These are phyloP conservation scores for Icerya purchasi DNA, from an alignment of 2,888 invertebrate genomes.

Conservation along the genomic window DNA sequence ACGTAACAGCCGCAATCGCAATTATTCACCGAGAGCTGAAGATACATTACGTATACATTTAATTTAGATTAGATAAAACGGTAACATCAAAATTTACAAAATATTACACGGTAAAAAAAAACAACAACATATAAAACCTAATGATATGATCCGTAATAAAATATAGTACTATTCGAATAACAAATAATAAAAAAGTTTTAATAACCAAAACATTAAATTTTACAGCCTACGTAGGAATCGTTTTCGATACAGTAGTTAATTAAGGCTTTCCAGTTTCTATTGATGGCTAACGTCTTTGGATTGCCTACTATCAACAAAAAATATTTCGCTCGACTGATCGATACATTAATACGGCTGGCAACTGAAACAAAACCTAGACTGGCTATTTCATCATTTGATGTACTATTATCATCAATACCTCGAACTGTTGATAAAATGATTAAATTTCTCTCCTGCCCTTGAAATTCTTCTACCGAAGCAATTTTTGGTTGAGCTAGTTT, in stretches of 20 bases:
- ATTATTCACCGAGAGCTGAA: no score
- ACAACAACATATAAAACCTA: no score
- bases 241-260: conserved; percentile 2
- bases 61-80: no score
- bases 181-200: no score
- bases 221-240: conserved; percentile 9
- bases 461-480: conserved; percentile 68
- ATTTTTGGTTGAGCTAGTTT: conserved; percentile 37
- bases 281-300: conserved; percentile 43
- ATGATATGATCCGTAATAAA: no score
- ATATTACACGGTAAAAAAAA: no score
- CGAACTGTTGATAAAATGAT: conserved; percentile 48
- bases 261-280: conserved; percentile 40
- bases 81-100: no score
- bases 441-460: conserved; percentile 54
- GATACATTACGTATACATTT: no score
- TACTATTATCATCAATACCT: conserved; percentile 27
- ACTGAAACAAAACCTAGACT: conserved; percentile 48
- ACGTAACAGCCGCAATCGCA: no score
- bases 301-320: conserved; percentile 65
- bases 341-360: conserved; percentile 68
- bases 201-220: no score
- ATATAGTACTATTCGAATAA: no score
- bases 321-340: conserved; percentile 62
- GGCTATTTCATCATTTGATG: conserved; percentile 1